Evolutionary conservation across 2,113 vertebrate genomes (phyloP), one percentile per base, ranked within the genome.

Genomic region (Clarias batrachus): DNA sequence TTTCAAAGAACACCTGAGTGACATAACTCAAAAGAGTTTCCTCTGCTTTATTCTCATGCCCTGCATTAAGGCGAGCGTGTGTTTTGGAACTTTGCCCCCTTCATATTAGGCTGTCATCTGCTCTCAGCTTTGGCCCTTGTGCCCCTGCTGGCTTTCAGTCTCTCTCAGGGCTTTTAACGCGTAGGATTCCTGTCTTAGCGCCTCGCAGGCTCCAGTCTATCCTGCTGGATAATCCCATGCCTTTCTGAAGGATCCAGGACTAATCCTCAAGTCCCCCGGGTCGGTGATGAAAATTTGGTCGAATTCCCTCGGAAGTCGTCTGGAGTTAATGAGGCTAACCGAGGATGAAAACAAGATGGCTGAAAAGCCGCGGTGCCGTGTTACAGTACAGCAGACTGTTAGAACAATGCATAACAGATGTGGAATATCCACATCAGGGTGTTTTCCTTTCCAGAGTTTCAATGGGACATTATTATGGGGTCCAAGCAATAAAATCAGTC

Each of bases 161-260:
- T 66, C 59, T 85, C 27, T 74, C 27, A 11, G 6, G 59, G 56
- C 14, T 52, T 10, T 77, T 83, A 52, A 30, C 56, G 76, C 66
- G 54, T 81, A 74, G 5, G 21, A 74, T 86, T 87, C 76, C 52
- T 56, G 71, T 87, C 59, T 79, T 68, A 56, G 37, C 86, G 81
- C 77, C 62, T 54, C 73, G 33, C 59, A 41, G 85, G 48, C 83
- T 70, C 76, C 56, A 59, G 83, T 27, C 88, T 76, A 79, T 74
- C 77, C 88, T 33, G 21, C 62, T 37, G 81, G 82, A 79, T 90
- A 89, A 91, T 91, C 87, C 84, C 2, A 13, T 25, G 83, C 77
- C 14, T 87, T 83, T 87, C 70, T 37, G 33, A 78, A 78, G 77
- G 89, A 91, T 86, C 83, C 81, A 74, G 81, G 63, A 89, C 82